Conservation (phyloP, 2,888 invertebrate species). For the Lydus trimaculatus region DNA sequence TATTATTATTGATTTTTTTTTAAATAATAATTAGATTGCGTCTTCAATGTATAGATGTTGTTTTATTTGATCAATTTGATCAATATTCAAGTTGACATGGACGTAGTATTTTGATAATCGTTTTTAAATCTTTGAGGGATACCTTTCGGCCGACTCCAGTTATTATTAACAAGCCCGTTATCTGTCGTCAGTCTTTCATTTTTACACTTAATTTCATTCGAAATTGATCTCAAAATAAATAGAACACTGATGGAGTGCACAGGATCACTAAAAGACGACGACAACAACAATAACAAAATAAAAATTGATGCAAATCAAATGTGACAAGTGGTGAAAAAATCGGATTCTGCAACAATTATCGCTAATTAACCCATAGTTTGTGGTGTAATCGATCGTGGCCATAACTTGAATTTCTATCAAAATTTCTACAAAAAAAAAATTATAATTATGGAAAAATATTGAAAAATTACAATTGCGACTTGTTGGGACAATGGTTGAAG, state of each 20-base stretch:
- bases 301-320: not conserved
- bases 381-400: not conserved
- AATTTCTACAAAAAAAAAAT: not conserved
- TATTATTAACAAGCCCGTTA: conserved; percentile 39
- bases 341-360: conserved; percentile 17
- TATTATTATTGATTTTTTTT: conserved; percentile 26
- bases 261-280: no score
- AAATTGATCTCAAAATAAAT: conserved; percentile 30
- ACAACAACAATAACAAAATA: not conserved
- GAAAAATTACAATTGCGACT: not conserved
- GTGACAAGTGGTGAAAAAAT: not conserved
- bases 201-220: conserved; percentile 52
- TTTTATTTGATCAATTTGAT: conserved; percentile 32
- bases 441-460: not conserved
- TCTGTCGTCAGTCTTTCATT: conserved; percentile 50
- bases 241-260: conserved; percentile 16
- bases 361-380: not conserved
- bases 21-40: conserved; percentile 8
- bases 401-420: no score
- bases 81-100: conserved; percentile 47
- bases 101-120: conserved; percentile 54
- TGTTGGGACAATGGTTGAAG: not conserved
- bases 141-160: conserved; percentile 40
- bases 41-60: conserved; percentile 9
- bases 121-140: conserved; percentile 44